Conservation (phyloP, 92 coral and sea anemone genomes). For the Phenganax stokvisi region DNA sequence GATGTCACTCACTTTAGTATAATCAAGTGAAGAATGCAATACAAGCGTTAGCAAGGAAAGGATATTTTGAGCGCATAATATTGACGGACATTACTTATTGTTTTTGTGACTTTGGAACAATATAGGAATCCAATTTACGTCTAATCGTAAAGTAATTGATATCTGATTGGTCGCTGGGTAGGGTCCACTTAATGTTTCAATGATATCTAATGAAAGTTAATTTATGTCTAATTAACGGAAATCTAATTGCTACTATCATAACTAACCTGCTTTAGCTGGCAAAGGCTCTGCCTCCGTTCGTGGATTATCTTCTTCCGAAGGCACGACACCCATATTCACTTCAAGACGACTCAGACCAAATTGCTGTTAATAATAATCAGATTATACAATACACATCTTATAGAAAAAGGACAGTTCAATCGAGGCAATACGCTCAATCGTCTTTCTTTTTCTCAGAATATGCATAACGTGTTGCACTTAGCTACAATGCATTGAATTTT, state of each 20-base stretch:
- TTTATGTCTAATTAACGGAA: too few relatives aligned
- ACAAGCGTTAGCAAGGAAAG: neutral
- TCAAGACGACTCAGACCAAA: neutral
- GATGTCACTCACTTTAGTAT: neutral
- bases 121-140: too few relatives aligned
- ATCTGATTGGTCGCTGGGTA: too few relatives aligned
- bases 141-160: too few relatives aligned
- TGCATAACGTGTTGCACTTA: neutral
- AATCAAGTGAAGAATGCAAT: neutral
- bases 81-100: too few relatives aligned
- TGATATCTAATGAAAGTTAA: too few relatives aligned
- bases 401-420: too few relatives aligned
- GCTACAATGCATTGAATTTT: too few relatives aligned
- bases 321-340: neutral
- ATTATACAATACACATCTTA: neutral
- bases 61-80: too few relatives aligned
- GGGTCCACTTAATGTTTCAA: too few relatives aligned
- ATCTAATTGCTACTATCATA: neutral
- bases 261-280: conserved; percentile 7
- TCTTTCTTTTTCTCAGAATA: neutral
- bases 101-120: too few relatives aligned
- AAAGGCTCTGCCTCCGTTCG: neutral
- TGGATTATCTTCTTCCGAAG: neutral
- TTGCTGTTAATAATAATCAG: neutral
- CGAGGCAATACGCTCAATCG: too few relatives aligned